These are phyloP conservation scores for Arrhamphus sclerolepis DNA, from an alignment of 2,797 vertebrate genomes.

Conservation along the genomic window DNA sequence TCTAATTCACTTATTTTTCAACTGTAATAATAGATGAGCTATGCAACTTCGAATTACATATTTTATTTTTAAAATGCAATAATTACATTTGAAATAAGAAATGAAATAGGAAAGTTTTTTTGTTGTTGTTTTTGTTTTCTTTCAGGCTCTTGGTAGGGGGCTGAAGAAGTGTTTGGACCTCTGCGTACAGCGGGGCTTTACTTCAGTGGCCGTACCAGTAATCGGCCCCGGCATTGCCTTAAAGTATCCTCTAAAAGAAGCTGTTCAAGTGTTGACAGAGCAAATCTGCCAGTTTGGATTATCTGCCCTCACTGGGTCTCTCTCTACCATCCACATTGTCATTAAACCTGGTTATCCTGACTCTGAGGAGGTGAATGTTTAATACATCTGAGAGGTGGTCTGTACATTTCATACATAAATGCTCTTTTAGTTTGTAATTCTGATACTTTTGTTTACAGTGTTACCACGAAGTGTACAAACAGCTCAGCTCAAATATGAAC, in stretches of 20 bases:
- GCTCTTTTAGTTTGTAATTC: neutral
- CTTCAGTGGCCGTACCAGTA: conserved; percentile 66
- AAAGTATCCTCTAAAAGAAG: conserved; percentile 36
- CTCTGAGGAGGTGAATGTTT: conserved; percentile 51
- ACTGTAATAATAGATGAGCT: too few relatives aligned
- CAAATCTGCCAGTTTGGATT: conserved; percentile 52
- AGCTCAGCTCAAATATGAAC: conserved; percentile 51
- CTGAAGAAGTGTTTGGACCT: conserved; percentile 57
- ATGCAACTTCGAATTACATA: too few relatives aligned
- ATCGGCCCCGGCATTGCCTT: conserved; percentile 65
- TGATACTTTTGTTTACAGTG: conserved; percentile 36
- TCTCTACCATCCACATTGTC: conserved; percentile 60
- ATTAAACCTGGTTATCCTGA: conserved; percentile 55
- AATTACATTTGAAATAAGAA: neutral
- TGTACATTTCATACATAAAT: neutral
- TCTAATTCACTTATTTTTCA: too few relatives aligned
- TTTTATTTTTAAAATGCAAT: neutral
- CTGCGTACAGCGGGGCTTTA: conserved; percentile 50
- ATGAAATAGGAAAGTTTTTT: too few relatives aligned
- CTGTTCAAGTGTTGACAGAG: conserved; percentile 54
- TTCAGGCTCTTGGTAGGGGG: conserved; percentile 60
- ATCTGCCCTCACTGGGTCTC: conserved; percentile 10
- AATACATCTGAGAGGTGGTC: neutral
- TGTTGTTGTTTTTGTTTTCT: neutral
- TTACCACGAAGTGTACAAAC: conserved; percentile 36